Evolutionary conservation across 2,797 vertebrate species (phyloP), one percentile per base, ranked within the genome.

Genomic region (Phylloscopus collybita): DNA sequence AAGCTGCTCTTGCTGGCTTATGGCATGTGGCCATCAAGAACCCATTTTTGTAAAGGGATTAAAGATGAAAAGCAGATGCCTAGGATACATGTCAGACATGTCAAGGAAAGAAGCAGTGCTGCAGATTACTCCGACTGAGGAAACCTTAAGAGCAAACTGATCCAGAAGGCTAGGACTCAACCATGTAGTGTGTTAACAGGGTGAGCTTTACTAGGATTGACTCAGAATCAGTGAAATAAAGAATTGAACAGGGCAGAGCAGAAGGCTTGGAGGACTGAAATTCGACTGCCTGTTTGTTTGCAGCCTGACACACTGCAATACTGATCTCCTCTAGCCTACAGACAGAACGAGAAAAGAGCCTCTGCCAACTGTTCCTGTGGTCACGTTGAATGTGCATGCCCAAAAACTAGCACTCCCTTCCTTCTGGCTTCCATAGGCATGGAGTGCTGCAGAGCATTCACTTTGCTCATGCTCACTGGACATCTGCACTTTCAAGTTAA

Each of bases 41-140:
- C 22, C 23, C 74, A 73, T 90, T 95, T 94, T 92, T 95, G 75
- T 89, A 85, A 94, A 92, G 56, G 70, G 86, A 91, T 95, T 95
- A 91, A 89, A 94, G 80, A 74, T 2, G 7, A 80, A 96, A 94
- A 91, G 67, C 65, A 96, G 71, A 95, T 61, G 57, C 60, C 67
- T 74, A 87, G 92, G 60, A 93, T 76, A 90, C 38, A 26, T 47
- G 88, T 87, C 93, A 95, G 80, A 87, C 40, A 67, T 61, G 92
- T 67, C 78, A 93, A 85, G 65, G 80, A 89, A 93, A 89, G 71
- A 82, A 91, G 74, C 78, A 76, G 56, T 38, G 50, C 71, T 93
- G 78, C 32, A 87, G 78, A 88, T 93, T 95, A 82, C 65, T 76
- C 42, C 51, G 60, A 61, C 49, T 76, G 56, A 87, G 86, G n/a